A percentile compares a stretch with the other conserved stretches of the same genome.
Evolutionary conservation across 2,797 vertebrate species (phyloP).

Genomic region (Sternotherus odoratus): DNA sequence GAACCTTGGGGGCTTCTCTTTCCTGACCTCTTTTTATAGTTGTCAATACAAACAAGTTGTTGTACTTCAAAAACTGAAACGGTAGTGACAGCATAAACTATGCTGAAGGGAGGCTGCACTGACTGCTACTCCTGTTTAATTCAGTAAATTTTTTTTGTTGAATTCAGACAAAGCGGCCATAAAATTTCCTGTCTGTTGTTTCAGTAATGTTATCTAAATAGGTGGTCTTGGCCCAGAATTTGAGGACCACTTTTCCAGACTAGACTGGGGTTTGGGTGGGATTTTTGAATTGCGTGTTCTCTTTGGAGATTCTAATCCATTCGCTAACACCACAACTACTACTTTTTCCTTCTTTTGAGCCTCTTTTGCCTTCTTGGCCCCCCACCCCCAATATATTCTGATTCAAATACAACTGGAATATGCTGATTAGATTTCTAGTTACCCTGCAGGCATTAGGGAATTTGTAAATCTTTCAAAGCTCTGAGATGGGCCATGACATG

Average conservation of each 20-base stretch:
- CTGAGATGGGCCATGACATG: conserved; percentile 61
- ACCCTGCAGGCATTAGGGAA: conserved; percentile 63
- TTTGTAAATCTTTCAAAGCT: conserved; percentile 59
- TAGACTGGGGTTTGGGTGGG: background rate
- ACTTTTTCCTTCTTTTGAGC: background rate
- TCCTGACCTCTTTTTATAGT: background rate
- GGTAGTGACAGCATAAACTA: background rate
- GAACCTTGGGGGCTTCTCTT: background rate
- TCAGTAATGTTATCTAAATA: conserved; percentile 34
- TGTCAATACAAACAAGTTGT: background rate
- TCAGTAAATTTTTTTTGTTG: background rate
- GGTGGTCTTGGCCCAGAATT: conserved; percentile 4
- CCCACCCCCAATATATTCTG: background rate
- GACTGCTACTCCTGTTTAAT: background rate
- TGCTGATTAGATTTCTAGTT: conserved; percentile 49
- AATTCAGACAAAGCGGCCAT: background rate
- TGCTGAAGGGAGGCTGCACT: background rate
- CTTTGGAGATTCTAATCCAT: conserved; percentile 7
- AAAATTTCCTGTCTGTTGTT: background rate
- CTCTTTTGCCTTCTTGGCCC: background rate
- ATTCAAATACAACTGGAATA: background rate
- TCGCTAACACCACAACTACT: conserved; percentile 10
- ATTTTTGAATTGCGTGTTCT: background rate
- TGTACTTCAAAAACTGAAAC: background rate
- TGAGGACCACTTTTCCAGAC: conserved; percentile 30